Conservation (phyloP, 2,888 invertebrate species). For the Tenodera sinensis region DNA sequence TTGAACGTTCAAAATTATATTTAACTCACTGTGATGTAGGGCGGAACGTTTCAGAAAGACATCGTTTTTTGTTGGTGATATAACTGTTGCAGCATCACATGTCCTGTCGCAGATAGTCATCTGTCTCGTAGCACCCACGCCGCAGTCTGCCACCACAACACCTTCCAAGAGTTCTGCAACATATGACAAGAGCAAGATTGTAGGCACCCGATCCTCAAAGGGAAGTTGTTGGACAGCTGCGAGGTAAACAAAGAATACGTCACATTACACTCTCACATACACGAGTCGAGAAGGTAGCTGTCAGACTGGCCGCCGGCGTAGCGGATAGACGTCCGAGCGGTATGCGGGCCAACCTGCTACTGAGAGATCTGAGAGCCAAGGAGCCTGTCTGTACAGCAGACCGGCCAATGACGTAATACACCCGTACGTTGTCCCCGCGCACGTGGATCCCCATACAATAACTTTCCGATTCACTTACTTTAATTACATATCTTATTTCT, state of each 20-base stretch:
- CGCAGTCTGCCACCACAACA: not conserved
- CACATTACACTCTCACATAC: not conserved
- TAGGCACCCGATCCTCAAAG: not conserved
- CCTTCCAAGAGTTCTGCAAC: not conserved
- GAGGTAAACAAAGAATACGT: not conserved
- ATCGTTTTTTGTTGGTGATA: not conserved
- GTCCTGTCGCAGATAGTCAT: not conserved
- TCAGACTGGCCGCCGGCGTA: not conserved
- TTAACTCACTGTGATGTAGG: not conserved
- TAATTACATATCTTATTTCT: too few species aligned
- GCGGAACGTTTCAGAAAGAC: not conserved
- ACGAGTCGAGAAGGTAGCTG: not conserved
- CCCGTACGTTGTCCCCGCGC: not conserved
- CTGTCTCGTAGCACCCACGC: not conserved
- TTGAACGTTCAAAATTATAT: not conserved
- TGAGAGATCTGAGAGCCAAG: not conserved
- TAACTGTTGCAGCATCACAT: not conserved
- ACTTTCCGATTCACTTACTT: not conserved
- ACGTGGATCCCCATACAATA: not conserved
- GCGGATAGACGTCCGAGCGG: not conserved
- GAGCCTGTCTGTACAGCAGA: not conserved
- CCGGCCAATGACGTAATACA: not conserved
- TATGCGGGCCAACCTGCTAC: not conserved
- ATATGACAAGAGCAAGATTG: not conserved
- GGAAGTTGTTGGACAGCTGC: not conserved